Conservation (phyloP, 1,140 invertebrate species). For the Chymomyza costata region DNA sequence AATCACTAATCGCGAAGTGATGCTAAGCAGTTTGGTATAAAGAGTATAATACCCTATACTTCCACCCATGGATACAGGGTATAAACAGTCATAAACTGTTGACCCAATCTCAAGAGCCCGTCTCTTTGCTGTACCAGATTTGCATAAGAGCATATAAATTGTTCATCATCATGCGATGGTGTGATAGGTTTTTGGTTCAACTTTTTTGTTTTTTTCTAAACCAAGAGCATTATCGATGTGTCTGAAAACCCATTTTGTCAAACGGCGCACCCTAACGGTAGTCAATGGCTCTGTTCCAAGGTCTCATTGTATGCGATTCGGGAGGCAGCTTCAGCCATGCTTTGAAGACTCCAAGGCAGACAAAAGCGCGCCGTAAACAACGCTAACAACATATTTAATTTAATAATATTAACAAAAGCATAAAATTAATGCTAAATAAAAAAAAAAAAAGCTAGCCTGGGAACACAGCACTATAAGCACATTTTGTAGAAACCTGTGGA, state of each 20-base stretch:
- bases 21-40: too few species aligned
- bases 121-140: too few species aligned
- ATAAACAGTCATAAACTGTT: too few species aligned
- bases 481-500: conserved; percentile 10
- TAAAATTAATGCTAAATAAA: conserved; percentile 32
- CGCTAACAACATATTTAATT: conserved; percentile 68
- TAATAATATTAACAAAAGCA: conserved; percentile 61
- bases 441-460: conserved; percentile 45
- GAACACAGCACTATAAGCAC: conserved; percentile 60
- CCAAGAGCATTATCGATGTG: conserved; percentile 35
- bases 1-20: too few species aligned
- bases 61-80: too few species aligned
- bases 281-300: conserved; percentile 32
- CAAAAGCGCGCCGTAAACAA: conserved; percentile 51
- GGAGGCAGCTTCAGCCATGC: too few species aligned
- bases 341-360: conserved; percentile 20
- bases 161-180: conserved; percentile 51
- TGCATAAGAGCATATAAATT: conserved; percentile 71
- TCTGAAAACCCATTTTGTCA: conserved; percentile 47
- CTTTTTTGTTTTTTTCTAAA: not conserved
- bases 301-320: conserved; percentile 17
- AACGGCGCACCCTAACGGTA: conserved; percentile 46
- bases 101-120: too few species aligned
- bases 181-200: conserved; percentile 53
- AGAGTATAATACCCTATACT: too few species aligned